These are phyloP conservation scores for Flexamia atlantica DNA, from an alignment of 2,888 invertebrate genomes.

Conservation along the genomic window DNA sequence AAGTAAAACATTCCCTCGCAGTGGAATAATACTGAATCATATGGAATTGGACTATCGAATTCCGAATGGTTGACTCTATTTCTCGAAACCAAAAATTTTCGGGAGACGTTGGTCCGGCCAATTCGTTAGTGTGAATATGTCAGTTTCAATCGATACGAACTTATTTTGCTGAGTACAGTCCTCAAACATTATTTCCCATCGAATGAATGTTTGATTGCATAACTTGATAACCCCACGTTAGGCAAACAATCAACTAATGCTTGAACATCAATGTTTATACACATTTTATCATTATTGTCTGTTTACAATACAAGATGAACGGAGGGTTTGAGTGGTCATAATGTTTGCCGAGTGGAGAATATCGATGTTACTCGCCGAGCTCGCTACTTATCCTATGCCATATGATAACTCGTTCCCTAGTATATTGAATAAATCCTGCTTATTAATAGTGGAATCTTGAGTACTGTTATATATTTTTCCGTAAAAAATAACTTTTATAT, in stretches of 20 bases:
- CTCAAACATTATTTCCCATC: constrained; percentile 41
- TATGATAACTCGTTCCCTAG: too few relatives aligned
- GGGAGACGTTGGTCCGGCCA: too few relatives aligned
- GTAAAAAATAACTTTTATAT: too few relatives aligned
- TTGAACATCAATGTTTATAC: constrained; percentile 29
- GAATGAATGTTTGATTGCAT: constrained; percentile 48
- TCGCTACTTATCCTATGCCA: background rate
- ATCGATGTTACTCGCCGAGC: background rate
- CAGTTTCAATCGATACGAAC: background rate
- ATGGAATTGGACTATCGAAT: too few relatives aligned
- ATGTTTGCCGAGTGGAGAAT: background rate
- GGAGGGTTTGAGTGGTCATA: background rate
- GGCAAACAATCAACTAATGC: constrained; percentile 38
- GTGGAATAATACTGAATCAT: too few relatives aligned
- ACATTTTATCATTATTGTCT: constrained; percentile 45
- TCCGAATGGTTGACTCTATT: too few relatives aligned
- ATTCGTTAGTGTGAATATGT: background rate
- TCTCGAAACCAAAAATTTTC: too few relatives aligned
- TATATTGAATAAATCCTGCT: too few relatives aligned
- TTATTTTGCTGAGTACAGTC: constrained; percentile 17
- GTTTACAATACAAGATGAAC: constrained; percentile 36
- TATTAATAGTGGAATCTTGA: too few relatives aligned
- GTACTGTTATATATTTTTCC: too few relatives aligned
- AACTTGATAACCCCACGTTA: constrained; percentile 41
- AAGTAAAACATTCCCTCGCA: too few relatives aligned